Conservation (phyloP, 2,113 vertebrate species). For the Leucoraja erinaceus region DNA sequence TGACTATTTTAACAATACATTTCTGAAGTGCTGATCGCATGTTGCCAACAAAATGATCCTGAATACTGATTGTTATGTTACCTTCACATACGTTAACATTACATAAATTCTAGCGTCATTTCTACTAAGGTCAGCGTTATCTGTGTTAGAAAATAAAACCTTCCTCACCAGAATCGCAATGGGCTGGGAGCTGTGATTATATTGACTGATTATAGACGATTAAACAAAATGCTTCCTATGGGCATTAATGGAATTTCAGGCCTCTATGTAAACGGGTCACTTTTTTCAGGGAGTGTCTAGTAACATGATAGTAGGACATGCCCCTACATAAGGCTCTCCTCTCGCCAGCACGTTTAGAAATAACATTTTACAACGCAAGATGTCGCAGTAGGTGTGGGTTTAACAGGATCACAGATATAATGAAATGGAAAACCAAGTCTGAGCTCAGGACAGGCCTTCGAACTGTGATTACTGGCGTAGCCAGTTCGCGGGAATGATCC, state of each 20-base stretch:
- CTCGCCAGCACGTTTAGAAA: neutral
- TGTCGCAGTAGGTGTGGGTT: conserved; percentile 36
- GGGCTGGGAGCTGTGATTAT: neutral
- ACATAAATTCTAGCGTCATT: neutral
- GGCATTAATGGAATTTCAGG: neutral
- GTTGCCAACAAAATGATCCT: neutral
- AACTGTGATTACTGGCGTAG: neutral
- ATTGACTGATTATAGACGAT: neutral
- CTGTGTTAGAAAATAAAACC: neutral
- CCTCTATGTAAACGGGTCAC: neutral
- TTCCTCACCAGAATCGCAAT: neutral
- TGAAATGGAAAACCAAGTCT: too few species aligned
- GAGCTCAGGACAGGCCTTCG: neutral
- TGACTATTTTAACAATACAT: neutral
- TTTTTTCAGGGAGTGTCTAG: neutral
- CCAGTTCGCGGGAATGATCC: neutral
- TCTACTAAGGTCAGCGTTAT: neutral
- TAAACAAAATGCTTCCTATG: neutral
- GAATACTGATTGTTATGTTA: neutral
- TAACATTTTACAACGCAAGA: conserved; percentile 35
- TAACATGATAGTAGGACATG: neutral
- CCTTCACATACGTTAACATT: neutral
- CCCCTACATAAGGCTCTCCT: neutral
- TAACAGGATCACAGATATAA: neutral
- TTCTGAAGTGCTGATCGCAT: neutral